Evolutionary conservation across 2,888 invertebrate species (phyloP), one percentile per base, ranked within the genome.

Genomic region (Deilephila elpenor): DNA sequence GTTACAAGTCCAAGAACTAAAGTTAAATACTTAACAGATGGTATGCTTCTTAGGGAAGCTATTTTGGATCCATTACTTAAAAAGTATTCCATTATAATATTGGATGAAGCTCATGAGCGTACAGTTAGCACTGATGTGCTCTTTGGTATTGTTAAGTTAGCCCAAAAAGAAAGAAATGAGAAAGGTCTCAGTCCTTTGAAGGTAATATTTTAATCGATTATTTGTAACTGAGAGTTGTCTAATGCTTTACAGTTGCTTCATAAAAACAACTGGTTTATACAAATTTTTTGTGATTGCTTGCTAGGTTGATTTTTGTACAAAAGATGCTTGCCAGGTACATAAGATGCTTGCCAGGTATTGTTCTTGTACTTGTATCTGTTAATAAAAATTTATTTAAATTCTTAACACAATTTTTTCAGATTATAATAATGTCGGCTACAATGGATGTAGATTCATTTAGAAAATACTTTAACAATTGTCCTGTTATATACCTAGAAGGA

Each of bases 31-130:
- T 93, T 99, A 85, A 99, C 99, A 5, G 99, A 99, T 93, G 99
- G 99, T 61, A 98, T 98, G 96, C 92, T 99, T 81, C 93, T 99
- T 5, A 95, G 99, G 73, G 99, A 99, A 93, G 98, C 99, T 0
- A 97, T 99, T 85, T 92, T 95, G 70, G 98, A 98, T 89, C 96
- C 96, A 11, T 88, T 97, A 59, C 88, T 98, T 3, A 96, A 95
- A 75, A 96, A 96, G 78, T 99, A 99, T 88, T 96, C 97, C 37
- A 95, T 98, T 19, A 95, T 99, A 29, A 97, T 99, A 83, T 91
- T 99, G 78, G 99, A 99, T 89, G 99, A 99, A 91, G 99, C 98
- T 53, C 99, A 99, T 89, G 99, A 99, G 89, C 95, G 99, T 62
- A 99, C 99, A 3, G 96, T 99, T 0, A 98, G 98, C 83, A 99